phyloP scores from a whole-genome alignment of 2,113 vertebrate species.

The Phaetusa simplex region DNA sequence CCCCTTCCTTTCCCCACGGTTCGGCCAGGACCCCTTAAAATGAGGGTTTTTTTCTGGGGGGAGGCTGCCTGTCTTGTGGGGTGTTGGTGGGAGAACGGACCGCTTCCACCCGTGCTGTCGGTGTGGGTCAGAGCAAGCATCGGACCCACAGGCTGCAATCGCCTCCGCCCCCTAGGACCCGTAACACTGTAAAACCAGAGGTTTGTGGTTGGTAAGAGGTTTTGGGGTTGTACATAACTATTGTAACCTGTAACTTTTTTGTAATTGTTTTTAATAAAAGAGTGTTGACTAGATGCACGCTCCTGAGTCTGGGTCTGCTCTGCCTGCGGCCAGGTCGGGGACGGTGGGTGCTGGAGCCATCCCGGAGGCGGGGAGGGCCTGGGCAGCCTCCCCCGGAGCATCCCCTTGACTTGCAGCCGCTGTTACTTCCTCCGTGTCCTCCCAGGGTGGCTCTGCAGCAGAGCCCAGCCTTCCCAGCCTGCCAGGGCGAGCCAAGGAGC shows the following conservation, averaged over 20 bases:
- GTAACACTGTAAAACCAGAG: background rate
- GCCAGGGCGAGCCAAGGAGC: background rate
- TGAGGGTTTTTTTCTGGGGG: background rate
- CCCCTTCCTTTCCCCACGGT: background rate
- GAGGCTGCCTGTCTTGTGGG: background rate
- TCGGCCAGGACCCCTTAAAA: background rate
- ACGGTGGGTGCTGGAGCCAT: background rate
- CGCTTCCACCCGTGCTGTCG: fast-evolving
- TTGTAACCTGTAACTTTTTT: slow-evolving; percentile 63
- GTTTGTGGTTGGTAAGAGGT: background rate
- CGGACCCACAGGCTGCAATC: background rate
- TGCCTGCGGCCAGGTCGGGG: fast-evolving
- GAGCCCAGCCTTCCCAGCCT: background rate
- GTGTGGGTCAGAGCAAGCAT: background rate
- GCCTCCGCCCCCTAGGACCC: background rate
- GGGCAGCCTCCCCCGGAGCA: background rate
- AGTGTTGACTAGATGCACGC: slow-evolving; percentile 25
- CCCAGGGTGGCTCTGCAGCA: background rate
- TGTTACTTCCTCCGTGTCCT: fast-evolving
- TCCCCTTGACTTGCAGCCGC: fast-evolving
- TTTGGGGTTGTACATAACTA: slow-evolving; percentile 26
- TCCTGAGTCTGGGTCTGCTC: background rate
- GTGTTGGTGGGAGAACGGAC: background rate
- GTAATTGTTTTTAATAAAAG: slow-evolving; percentile 72
- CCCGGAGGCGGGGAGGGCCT: background rate